Evolutionary conservation across 1,140 invertebrate species (phyloP).

Genomic region (Bombus fervidus): DNA sequence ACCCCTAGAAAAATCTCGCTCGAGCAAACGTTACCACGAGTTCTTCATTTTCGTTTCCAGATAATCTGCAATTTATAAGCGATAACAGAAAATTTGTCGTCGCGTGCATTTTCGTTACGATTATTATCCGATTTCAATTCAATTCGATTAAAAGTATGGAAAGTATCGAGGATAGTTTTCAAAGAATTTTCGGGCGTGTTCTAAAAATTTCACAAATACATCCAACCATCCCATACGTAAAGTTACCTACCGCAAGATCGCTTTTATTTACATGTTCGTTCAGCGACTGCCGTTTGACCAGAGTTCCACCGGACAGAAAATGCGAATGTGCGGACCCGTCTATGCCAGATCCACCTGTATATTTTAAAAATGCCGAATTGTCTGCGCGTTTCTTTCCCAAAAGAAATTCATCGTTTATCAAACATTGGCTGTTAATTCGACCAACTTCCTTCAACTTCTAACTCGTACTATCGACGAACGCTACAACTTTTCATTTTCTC

Average conservation of each 20-base stretch:
- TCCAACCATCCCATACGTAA: neutral
- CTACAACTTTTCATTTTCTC: neutral
- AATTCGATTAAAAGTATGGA: no score
- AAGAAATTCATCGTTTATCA: neutral
- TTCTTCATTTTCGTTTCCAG: neutral
- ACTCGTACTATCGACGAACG: neutral
- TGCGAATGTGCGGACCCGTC: neutral
- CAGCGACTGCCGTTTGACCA: neutral
- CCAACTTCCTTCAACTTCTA: neutral
- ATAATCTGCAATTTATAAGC: neutral
- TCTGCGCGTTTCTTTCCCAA: neutral
- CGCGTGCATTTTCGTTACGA: slow-evolving; percentile 1
- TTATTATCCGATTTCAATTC: neutral
- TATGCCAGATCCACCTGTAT: slow-evolving; percentile 1
- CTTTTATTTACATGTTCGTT: neutral
- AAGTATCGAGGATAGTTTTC: neutral
- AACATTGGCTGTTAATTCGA: slow-evolving; percentile 1
- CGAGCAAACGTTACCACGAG: neutral
- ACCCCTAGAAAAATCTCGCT: neutral
- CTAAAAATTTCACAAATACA: neutral
- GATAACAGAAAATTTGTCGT: slow-evolving; percentile 3
- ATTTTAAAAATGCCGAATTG: neutral
- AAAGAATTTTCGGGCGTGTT: neutral
- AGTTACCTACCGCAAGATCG: neutral
- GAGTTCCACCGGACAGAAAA: neutral